Evolutionary conservation across 2,797 vertebrate genomes (phyloP).

Genomic region (Galago senegalensis): DNA sequence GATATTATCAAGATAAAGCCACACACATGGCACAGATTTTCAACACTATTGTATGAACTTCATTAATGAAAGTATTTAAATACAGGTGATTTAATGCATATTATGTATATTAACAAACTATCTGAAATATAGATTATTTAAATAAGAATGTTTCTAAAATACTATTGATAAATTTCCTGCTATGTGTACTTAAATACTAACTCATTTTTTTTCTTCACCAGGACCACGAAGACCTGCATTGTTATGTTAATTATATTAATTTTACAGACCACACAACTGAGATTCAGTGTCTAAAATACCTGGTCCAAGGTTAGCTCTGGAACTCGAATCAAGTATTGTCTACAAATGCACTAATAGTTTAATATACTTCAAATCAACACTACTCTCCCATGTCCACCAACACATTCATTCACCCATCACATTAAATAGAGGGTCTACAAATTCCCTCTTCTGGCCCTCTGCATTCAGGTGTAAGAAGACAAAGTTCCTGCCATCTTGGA

Average conservation of each 20-base stretch:
- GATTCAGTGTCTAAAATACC: not conserved
- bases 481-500: not conserved
- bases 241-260: slow-evolving; percentile 10
- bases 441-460: not conserved
- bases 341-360: not conserved
- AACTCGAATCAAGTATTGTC: not conserved
- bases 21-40: not conserved
- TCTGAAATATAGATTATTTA: not conserved
- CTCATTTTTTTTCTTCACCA: not conserved
- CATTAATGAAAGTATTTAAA: not conserved
- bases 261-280: slow-evolving; percentile 40
- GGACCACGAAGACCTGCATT: not conserved
- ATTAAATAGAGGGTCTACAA: not conserved
- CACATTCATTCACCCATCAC: not conserved
- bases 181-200: not conserved
- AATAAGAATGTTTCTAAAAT: not conserved
- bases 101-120: not conserved
- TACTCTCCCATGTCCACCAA: not conserved
- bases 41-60: slow-evolving; percentile 14
- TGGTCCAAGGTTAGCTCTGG: not conserved
- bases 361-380: not conserved
- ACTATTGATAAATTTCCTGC: not conserved
- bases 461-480: not conserved
- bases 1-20: not conserved
- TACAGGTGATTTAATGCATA: not conserved